Percentiles rank a stretch among this genome's conserved stretches.
Conservation (phyloP, 2,113 vertebrate species). For the Chlamydotis undulata region DNA sequence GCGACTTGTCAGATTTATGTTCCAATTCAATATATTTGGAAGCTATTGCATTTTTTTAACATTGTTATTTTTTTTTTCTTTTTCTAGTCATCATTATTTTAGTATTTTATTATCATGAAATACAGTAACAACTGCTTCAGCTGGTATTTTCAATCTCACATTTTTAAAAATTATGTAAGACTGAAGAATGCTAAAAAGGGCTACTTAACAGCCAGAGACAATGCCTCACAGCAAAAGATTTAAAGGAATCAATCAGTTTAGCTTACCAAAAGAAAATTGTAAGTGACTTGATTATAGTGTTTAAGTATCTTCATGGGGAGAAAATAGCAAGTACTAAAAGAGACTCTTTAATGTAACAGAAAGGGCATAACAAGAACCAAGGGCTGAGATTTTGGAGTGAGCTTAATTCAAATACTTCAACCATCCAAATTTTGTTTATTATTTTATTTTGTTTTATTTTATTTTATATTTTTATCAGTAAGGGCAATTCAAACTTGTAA, state of each 20-base stretch:
- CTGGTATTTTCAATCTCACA: not conserved
- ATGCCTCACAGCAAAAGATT: not conserved
- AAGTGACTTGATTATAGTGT: not conserved
- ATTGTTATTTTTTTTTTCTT: not conserved
- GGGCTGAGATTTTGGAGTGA: not conserved
- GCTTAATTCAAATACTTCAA: not conserved
- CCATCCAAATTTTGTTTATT: not conserved
- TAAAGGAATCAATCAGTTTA: not conserved
- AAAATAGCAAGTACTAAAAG: not conserved
- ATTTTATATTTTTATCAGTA: not conserved
- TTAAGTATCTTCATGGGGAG: not conserved
- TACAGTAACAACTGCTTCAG: not conserved
- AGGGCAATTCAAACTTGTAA: not conserved
- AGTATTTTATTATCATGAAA: not conserved
- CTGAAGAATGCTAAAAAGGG: not conserved
- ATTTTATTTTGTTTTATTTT: not conserved
- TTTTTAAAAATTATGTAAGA: not conserved
- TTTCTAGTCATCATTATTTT: not conserved
- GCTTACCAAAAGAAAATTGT: not conserved
- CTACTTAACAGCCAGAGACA: not conserved
- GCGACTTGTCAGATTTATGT: not conserved
- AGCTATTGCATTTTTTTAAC: not conserved
- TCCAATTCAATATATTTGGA: not conserved
- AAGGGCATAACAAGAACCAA: not conserved
- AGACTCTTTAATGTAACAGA: not conserved